A percentile compares a stretch with the other conserved stretches of the same genome.
These are phyloP conservation scores for Drosophila fungiperda DNA, from an alignment of 2,888 invertebrate species.

Conservation along the genomic window DNA sequence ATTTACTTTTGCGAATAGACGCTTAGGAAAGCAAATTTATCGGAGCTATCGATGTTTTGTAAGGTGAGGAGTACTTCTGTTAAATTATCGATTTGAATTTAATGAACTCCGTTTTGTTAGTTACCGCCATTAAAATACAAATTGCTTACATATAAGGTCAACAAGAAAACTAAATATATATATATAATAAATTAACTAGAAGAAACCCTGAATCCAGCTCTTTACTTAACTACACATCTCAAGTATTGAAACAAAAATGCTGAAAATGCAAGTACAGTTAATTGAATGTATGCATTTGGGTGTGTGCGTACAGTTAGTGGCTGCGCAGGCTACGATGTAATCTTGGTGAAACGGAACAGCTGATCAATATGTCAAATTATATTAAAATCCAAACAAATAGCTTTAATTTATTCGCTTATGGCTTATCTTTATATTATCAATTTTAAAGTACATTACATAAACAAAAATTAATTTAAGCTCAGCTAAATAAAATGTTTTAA, in stretches of 20 bases:
- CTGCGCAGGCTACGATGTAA: too few relatives aligned
- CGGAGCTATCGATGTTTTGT: neutral
- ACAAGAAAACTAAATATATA: conserved; percentile 17
- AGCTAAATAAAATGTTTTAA: conserved; percentile 60
- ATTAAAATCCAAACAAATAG: neutral
- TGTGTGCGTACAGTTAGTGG: too few relatives aligned
- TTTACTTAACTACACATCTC: neutral
- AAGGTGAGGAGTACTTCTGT: neutral
- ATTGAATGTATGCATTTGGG: neutral
- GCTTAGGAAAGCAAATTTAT: neutral
- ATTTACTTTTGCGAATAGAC: neutral
- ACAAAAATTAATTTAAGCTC: conserved; percentile 34
- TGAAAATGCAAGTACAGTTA: conserved; percentile 1
- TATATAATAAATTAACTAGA: conserved; percentile 6
- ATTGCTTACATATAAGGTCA: conserved; percentile 1
- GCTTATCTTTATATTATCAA: neutral
- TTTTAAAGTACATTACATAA: conserved; percentile 27
- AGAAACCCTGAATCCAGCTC: neutral
- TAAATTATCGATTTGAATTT: neutral
- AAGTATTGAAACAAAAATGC: conserved; percentile 22
- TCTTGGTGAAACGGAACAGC: neutral
- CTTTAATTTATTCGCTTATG: neutral
- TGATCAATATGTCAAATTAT: neutral
- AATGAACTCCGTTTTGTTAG: neutral
- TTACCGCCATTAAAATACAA: conserved; percentile 16